Evolutionary conservation across 2,888 invertebrate genomes (phyloP), one percentile per base, ranked within the genome.

Genomic region (Arrhopalites spinosus): DNA sequence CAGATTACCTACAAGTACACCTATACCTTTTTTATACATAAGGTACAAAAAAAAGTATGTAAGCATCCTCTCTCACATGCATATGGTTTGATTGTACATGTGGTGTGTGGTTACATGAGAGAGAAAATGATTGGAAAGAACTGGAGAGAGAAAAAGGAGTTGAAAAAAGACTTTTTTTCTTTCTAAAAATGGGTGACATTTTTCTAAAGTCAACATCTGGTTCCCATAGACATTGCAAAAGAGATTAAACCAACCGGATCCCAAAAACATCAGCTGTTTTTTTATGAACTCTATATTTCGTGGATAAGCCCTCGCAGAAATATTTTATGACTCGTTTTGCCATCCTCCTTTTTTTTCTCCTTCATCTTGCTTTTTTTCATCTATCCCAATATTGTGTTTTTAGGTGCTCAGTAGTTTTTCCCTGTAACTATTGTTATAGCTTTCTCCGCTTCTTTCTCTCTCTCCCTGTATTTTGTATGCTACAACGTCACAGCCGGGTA

Each of bases 211-310:
- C 77, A 72, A 74, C 77, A 77, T 77, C 74, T 77, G 77, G 64
- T 77, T n/a, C 66, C 59, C 61, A 64, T 45, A 70, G 71, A 67
- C 74, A 77, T 71, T 68, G 77, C 67, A 59, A 72, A 74, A 74
- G 77, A 74, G 74, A 77, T 77, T 77, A 77, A 77, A 77, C 45
- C 66, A 66, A 43, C 50, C 56, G 73, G 56, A 70, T 59, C 66
- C 56, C 59, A 30, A 70, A 73, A 73, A 77, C 66, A 77, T 77
- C 69, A 77, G 70, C 73, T 70, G 77, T 59, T 73, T 74, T n/a
- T n/a, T 74, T 74, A 70, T 74, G 73, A 77, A 77, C 77, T 77
- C 68, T 45, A 77, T 72, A 77, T 77, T 77, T 74, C 74, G 59
- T 13, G 45, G 74, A 70, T 59, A 71, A 74, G 67, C 43, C 61